Conservation (phyloP, 30 jellyfish, hydroid and myxozoan genomes). For the Pelagia noctiluca region DNA sequence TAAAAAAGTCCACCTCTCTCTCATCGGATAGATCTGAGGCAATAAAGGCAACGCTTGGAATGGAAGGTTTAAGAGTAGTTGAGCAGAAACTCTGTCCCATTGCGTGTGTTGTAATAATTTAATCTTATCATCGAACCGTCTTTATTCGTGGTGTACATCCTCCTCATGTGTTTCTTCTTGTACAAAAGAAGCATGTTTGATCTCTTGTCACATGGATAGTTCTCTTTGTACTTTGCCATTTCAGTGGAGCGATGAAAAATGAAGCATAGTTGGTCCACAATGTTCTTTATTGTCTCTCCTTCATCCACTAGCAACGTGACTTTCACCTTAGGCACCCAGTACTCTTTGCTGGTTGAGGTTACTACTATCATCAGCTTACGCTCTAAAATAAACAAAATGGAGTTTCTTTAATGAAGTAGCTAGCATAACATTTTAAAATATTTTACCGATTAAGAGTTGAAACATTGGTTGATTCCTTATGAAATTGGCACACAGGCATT, state of each 20-base stretch:
- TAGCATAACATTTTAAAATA: too few species aligned
- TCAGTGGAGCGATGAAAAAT: conserved; percentile 84
- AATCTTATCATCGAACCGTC: conserved; percentile 64
- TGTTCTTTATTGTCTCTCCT: conserved; percentile 47
- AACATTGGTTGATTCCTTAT: too few species aligned
- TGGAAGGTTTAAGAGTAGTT: conserved; percentile 52
- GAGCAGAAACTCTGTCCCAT: conserved; percentile 70
- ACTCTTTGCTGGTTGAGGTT: conserved; percentile 84
- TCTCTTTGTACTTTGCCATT: conserved; percentile 84
- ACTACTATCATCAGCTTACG: conserved; percentile 36
- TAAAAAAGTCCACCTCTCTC: neutral
- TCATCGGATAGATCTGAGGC: neutral
- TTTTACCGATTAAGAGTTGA: too few species aligned
- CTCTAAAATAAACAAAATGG: neutral
- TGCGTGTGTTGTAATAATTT: conserved; percentile 39
- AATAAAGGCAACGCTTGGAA: neutral
- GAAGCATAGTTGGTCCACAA: conserved; percentile 73
- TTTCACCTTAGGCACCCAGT: conserved; percentile 88
- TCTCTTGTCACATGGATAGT: conserved; percentile 82
- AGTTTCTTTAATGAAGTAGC: too few species aligned
- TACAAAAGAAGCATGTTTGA: conserved; percentile 68
- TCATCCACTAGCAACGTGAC: conserved; percentile 48
- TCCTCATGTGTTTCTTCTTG: conserved; percentile 36
- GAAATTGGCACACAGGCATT: too few species aligned
- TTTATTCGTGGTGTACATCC: conserved; percentile 60